Evolutionary conservation across 2,888 invertebrate species (phyloP), one percentile per base, ranked within the genome.

Genomic region (Stomorhina lunata): DNA sequence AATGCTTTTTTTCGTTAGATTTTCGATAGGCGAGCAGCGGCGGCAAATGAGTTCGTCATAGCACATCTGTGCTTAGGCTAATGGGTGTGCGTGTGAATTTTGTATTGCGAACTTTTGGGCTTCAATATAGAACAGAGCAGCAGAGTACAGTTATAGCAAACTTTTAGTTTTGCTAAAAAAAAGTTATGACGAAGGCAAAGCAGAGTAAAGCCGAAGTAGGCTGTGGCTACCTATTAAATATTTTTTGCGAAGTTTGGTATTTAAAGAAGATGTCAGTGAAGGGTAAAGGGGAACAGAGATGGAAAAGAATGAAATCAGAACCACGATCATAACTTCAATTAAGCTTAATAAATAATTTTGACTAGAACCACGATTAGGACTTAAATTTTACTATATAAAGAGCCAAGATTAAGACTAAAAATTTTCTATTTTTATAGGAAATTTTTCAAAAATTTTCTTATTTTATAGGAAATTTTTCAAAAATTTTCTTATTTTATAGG

Each of bases 131-230:
- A 65, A 71, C 45, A 65, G 65, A 72, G 48, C 57, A 43, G n/a
- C 43, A 63, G 53, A 69, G 63, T 78, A 78, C 78, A 79, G 78
- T 79, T 79, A 66, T 40, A 80, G 57, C 37, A 68, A 77, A 40
- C 61, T 61, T 61, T 59, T n/a, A 1, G 4, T 27, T 61, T 43
- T 71, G 69, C 78, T n/a, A n/a, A n/a, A n/a, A n/a, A 48, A 63
- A 78, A 53, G 40, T 10, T 61, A n/a, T n/a, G n/a, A n/a, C n/a
- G n/a, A n/a, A n/a, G n/a, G 34, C 43, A 61, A 73, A 73, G 25
- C 40, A 34, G 25, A 37, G 7, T 0, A 27, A 65, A 75, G 37
- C 66, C 29, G 7, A 34, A 34, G 9, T 2, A 48, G 40, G 32
- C 72, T 57, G 65, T 72, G 72, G 65, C 78, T 79, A 79, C 48